Evolutionary conservation across 1,140 invertebrate species (phyloP).

Genomic region (Nylanderia fulva): DNA sequence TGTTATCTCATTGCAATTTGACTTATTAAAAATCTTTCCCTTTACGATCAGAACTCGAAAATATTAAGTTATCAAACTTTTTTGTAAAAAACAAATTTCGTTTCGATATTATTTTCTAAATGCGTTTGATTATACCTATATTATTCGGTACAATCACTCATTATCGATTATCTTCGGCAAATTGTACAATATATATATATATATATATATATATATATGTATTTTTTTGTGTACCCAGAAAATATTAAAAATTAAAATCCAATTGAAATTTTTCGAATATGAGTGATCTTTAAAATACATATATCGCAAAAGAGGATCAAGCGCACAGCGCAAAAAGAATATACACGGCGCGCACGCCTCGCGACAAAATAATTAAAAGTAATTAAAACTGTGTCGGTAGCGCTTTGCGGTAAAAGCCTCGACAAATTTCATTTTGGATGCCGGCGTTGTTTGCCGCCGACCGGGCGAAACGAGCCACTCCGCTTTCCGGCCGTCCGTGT

Average conservation of each 20-base stretch:
- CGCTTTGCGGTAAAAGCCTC: slow-evolving; percentile 66
- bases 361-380: slow-evolving; percentile 75
- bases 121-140: neutral
- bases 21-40: neutral
- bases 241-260: slow-evolving; percentile 5
- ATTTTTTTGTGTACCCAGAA: neutral
- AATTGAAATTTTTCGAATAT: slow-evolving; percentile 37
- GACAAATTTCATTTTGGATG: slow-evolving; percentile 78
- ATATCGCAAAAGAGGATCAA: neutral
- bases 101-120: neutral
- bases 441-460: slow-evolving; percentile 54
- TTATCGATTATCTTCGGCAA: neutral
- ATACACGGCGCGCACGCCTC: neutral
- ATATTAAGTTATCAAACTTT: neutral
- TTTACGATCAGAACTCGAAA: neutral
- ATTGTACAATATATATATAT: no score
- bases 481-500: slow-evolving; percentile 34
- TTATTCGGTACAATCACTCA: neutral
- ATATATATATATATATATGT: neutral
- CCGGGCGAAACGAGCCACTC: slow-evolving; percentile 55
- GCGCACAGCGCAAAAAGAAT: neutral
- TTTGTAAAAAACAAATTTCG: neutral
- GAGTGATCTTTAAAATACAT: slow-evolving; percentile 8
- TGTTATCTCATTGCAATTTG: neutral
- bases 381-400: slow-evolving; percentile 73